Base-by-base conservation (phyloP, 2,797 vertebrate species). In the Artibeus lituratus region DNA sequence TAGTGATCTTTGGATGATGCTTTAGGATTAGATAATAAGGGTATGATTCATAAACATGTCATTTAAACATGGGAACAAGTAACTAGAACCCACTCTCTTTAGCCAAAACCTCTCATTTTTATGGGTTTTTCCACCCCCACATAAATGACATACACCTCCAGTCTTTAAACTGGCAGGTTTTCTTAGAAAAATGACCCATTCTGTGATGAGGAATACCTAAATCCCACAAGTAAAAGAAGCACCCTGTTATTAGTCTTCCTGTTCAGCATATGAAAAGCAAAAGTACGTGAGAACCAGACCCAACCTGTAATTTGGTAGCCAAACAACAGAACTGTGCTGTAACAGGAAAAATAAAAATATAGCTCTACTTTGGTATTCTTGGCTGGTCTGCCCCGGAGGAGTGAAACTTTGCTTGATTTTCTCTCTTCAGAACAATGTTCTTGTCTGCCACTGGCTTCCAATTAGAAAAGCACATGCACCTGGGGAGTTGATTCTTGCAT, bases 271-370 rank as follows among this genome's bases (percentile, higher is more conserved):
- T 94, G 97, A 97, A 97, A 97, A 98, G 85, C 77, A 97, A 67
- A 97, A 98, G 53, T 96, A 97, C 78, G 95, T 98, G 97, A 97
- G 95, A 97, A 97, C 89, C 90, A 96, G 87, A 57, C 87, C 91
- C 73, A 97, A 96, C 95, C 96, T 97, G 87, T 96, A 97, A 98
- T 97, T 98, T 98, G 95, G 93, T 97, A 97, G 96, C 95, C 85
- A 96, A 97, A 97, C 95, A 96, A 95, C 96, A 88, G 95, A 90
- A 96, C 93, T 96, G 87, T 93, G 84, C 92, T 97, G 96, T 96
- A 95, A 95, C 95, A 96, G 95, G 96, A 96, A 95, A 96, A 97
- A 95, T 97, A 92, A 96, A 98, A 97, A 97, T 97, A 97, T 49
- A 97, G 69, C 51, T 94, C 69, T 96, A 69, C 81, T 95, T 96